phyloP scores from a whole-genome alignment of 2,113 vertebrate species.

The Tychaedon coryphoeus region DNA sequence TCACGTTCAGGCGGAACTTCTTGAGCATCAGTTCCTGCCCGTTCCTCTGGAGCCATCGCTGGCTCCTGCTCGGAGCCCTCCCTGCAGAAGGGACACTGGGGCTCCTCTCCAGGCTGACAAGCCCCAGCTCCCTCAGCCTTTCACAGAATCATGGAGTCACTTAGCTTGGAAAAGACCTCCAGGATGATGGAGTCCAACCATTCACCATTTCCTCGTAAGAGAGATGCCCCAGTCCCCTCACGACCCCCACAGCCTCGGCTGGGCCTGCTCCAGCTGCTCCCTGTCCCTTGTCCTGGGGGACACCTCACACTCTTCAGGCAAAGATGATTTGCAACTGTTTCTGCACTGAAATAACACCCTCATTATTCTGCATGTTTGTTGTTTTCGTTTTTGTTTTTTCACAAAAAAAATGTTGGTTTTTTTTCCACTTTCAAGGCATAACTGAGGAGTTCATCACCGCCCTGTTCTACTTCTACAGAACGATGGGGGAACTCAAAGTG shows the following conservation, averaged over 20 bases:
- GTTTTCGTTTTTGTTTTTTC: too few species aligned
- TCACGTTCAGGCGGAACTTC: neutral
- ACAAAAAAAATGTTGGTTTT: neutral
- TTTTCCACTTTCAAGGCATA: slow-evolving; percentile 68
- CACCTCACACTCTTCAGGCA: neutral
- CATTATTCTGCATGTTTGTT: neutral
- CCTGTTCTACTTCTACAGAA: slow-evolving; percentile 90
- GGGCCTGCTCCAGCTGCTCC: neutral
- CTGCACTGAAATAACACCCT: neutral
- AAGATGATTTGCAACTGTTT: neutral
- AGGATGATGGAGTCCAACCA: neutral
- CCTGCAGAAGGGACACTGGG: neutral
- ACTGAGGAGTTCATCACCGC: slow-evolving; percentile 84
- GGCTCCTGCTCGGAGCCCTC: neutral
- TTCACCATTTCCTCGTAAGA: rapidly evolving
- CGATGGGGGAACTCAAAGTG: slow-evolving; percentile 85
- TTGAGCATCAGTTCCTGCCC: neutral
- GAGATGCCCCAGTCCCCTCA: neutral
- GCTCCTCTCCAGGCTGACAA: neutral
- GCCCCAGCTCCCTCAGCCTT: neutral
- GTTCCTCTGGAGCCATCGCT: neutral
- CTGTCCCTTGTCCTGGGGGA: neutral
- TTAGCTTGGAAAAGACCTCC: neutral
- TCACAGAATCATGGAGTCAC: neutral
- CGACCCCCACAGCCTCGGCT: neutral